A percentile compares a stretch with the other conserved stretches of the same genome.
Conservation (phyloP, 2,113 vertebrate genomes). For the Labrus mixtus region DNA sequence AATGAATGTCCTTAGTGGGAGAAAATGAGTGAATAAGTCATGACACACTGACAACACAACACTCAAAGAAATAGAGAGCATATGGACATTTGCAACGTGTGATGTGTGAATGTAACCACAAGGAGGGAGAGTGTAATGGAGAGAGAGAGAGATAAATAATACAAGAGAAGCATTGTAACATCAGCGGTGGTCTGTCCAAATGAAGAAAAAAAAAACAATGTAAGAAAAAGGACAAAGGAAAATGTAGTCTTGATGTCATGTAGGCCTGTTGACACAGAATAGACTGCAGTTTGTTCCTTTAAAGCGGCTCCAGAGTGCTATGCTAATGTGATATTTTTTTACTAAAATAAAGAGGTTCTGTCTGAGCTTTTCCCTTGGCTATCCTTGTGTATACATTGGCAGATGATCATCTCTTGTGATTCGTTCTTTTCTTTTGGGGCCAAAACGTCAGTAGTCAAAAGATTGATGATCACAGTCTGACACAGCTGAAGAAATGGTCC, state of each 20-base stretch:
- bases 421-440: conserved; percentile 42
- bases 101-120: conserved; percentile 61
- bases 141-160: conserved; percentile 13
- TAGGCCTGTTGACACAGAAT: conserved; percentile 9
- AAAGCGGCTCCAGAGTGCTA: conserved; percentile 13
- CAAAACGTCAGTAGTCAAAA: conserved; percentile 60
- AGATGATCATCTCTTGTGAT: conserved; percentile 41
- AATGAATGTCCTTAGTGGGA: conserved; percentile 74
- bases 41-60: conserved; percentile 77
- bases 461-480: conserved; percentile 45
- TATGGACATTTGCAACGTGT: conserved; percentile 59
- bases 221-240: conserved; percentile 16
- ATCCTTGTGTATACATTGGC: conserved; percentile 39
- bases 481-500: conserved; percentile 65
- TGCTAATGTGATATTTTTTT: conserved; percentile 22
- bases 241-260: background rate
- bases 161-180: conserved; percentile 18
- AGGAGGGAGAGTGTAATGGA: conserved; percentile 25
- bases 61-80: conserved; percentile 63
- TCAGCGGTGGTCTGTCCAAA: conserved; percentile 43
- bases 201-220: conserved; percentile 16
- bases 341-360: conserved; percentile 26
- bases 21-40: conserved; percentile 83
- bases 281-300: conserved; percentile 36
- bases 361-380: conserved; percentile 37